Conservation (phyloP, 2,113 vertebrate genomes). For the Triplophysa dalaica region DNA sequence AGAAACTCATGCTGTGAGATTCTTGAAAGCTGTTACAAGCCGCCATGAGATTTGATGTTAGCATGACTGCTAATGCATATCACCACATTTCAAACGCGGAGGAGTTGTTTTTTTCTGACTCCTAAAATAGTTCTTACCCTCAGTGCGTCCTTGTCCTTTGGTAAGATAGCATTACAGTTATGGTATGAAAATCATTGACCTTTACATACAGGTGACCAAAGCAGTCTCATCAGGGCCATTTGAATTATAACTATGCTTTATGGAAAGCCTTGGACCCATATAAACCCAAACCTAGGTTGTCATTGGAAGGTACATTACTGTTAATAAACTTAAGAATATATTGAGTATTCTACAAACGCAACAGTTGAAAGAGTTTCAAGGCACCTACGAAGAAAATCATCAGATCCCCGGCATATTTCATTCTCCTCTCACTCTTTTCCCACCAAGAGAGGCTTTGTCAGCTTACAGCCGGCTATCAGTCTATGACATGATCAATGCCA, state of each 20-base stretch:
- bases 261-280: background rate
- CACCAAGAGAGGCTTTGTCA: constrained; percentile 37
- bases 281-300: constrained; percentile 13
- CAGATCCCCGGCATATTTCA: background rate
- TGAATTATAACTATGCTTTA: constrained; percentile 31
- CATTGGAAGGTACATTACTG: constrained; percentile 11
- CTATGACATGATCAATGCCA: constrained; percentile 51
- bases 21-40: constrained; percentile 21
- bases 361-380: background rate
- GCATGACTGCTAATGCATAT: constrained; percentile 5
- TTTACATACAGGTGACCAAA: background rate
- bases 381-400: background rate
- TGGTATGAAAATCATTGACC: constrained; percentile 37
- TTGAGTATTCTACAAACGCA: background rate
- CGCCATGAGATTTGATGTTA: constrained; percentile 39
- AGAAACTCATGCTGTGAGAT: background rate
- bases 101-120: constrained; percentile 48
- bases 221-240: background rate
- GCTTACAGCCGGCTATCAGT: constrained; percentile 31
- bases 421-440: background rate
- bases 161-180: constrained; percentile 53
- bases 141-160: constrained; percentile 19
- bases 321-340: constrained; percentile 46
- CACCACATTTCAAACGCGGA: constrained; percentile 14
- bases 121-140: constrained; percentile 52